Base-by-base conservation (phyloP, 2,888 invertebrate genomes). In the Aplocera efformata region DNA sequence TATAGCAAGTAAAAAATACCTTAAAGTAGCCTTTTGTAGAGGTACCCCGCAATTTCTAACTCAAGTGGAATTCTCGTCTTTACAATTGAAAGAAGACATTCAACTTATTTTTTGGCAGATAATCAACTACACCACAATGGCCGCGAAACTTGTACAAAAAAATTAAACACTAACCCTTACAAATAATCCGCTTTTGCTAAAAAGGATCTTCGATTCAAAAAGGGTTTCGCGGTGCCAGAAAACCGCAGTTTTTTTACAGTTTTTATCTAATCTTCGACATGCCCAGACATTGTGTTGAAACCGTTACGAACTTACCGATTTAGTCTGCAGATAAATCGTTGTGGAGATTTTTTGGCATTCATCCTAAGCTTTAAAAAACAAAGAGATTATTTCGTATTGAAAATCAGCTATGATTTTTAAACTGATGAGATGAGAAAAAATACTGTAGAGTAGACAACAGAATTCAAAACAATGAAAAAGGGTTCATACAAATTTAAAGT, bases 171-270 rank as follows among this genome's bases (percentile, higher is more conserved):
- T 69, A 78, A 79, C 72, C 77, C 72, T 68, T 76, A 69, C 76
- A 79, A 77, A 71, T 83, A 83, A 84, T 82, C 84, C 71, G 77
- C 81, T 84, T 82, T 17, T 75, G 75, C 76, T 71, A 65, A 72
- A 68, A 67, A 49, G 45, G 48, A 56, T 48, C 32, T 37, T 50
- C 42, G 42, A 53, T 63, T 61, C 58, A 72, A 72, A 79, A 80
- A 69, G 71, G 76, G 70, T 73, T 78, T 67, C 51, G 68, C 71
- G 72, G 69, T 65, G 56, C 44, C 54, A 63, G 58, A 62, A 58
- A 69, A 78, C 83, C 79, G 64, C 79, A 74, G 66, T 68, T 71
- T 72, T 76, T 71, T 70, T 44, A 32, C 27, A 39, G 32, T 35
- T 44, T 34, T 45, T 45, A 36, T 45, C 68, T 77, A 72, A 79